phyloP scores from a whole-genome alignment of 2,113 vertebrate species.

The Datnioides undecimradiatus region DNA sequence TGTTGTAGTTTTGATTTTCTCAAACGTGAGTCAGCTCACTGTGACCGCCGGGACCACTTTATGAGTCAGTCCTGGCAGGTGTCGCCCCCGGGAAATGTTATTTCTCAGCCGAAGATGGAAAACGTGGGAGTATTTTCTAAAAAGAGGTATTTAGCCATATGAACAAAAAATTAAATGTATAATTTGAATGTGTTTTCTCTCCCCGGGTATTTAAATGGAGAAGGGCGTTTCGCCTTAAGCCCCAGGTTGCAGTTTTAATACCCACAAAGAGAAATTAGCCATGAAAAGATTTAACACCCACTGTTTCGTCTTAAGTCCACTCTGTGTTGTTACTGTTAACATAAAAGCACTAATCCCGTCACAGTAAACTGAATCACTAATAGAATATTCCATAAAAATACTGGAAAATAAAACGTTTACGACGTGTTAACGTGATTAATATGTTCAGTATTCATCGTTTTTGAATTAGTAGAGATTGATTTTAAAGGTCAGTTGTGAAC shows the following conservation, averaged over 20 bases:
- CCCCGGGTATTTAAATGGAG: not conserved
- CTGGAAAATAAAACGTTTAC: too few relatives aligned
- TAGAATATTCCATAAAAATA: too few relatives aligned
- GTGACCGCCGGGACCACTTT: slow-evolving; percentile 30
- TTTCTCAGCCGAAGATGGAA: slow-evolving; percentile 2
- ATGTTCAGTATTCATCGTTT: not conserved
- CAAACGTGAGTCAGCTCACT: not conserved
- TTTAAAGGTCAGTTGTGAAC: slow-evolving; percentile 1
- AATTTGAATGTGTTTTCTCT: not conserved
- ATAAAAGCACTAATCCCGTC: slow-evolving; percentile 18
- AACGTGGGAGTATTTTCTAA: slow-evolving; percentile 20
- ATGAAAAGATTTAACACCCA: not conserved
- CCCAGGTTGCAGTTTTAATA: not conserved
- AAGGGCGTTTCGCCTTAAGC: not conserved
- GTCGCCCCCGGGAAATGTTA: slow-evolving; percentile 3
- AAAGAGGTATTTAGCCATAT: not conserved
- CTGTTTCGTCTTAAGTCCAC: not conserved
- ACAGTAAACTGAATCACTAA: not conserved
- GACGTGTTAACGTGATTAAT: not conserved
- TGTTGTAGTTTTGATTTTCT: slow-evolving; percentile 31
- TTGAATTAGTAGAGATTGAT: not conserved
- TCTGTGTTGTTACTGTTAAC: not conserved
- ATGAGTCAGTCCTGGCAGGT: slow-evolving; percentile 28
- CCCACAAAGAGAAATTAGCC: not conserved
- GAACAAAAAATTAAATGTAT: not conserved